phyloP scores from a whole-genome alignment of 2,888 invertebrate genomes.

The Drosophila subsilvestris region DNA sequence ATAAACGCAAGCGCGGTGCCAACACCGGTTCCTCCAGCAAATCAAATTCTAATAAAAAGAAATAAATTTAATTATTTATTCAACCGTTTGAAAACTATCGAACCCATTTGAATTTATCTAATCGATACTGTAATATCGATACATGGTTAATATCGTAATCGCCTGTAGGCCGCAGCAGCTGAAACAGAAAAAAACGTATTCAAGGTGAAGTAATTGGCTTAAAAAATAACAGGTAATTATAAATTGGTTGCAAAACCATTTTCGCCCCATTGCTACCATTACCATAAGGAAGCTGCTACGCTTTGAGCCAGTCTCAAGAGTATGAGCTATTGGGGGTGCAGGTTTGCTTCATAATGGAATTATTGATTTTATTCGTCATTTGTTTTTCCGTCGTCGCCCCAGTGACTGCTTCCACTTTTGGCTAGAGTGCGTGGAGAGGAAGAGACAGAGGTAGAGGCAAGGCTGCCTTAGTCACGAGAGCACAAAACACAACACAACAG shows the following conservation, averaged over 20 bases:
- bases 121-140: slow-evolving; percentile 30
- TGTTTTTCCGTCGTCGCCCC: slow-evolving; percentile 57
- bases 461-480: slow-evolving; percentile 65
- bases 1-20: slow-evolving; percentile 92
- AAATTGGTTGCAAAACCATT: slow-evolving; percentile 10
- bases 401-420: slow-evolving; percentile 53
- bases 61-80: not conserved
- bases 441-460: slow-evolving; percentile 50
- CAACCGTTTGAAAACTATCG: slow-evolving; percentile 3
- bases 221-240: slow-evolving; percentile 67
- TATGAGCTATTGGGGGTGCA: not conserved
- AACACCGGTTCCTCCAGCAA: slow-evolving; percentile 30
- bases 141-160: not conserved
- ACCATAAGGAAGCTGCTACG: not conserved
- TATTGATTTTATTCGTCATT: slow-evolving; percentile 71
- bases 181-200: slow-evolving; percentile 58
- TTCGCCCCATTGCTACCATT: slow-evolving; percentile 4
- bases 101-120: not conserved
- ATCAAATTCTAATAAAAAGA: not conserved
- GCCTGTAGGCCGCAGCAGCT: slow-evolving; percentile 24
- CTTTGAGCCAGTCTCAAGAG: slow-evolving; percentile 2
- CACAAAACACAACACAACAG: not conserved
- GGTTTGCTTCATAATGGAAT: slow-evolving; percentile 43
- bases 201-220: slow-evolving; percentile 75
- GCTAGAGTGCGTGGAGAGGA: slow-evolving; percentile 28